Percentiles rank a stretch among this genome's conserved stretches.
Conservation (phyloP, 2,113 vertebrate genomes). For the Nyctereutes procyonoides region DNA sequence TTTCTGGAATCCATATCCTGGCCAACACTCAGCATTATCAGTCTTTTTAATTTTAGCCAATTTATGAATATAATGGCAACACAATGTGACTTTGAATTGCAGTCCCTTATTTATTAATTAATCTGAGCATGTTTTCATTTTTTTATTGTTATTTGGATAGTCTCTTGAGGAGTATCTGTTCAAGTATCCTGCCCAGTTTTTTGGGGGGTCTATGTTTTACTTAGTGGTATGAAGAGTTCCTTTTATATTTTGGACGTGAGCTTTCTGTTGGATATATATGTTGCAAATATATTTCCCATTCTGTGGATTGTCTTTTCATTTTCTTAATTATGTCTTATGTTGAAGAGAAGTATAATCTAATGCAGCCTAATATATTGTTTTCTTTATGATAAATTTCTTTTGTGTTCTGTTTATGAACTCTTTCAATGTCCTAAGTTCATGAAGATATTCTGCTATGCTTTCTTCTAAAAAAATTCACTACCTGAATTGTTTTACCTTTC, state of each 20-base stretch:
- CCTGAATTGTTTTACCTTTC: not conserved
- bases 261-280: not conserved
- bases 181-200: not conserved
- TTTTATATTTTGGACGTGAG: not conserved
- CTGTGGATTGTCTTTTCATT: not conserved
- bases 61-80: not conserved
- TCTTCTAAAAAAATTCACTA: not conserved
- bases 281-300: not conserved
- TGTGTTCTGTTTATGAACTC: not conserved
- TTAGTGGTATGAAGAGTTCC: not conserved
- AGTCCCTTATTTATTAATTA: not conserved
- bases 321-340: not conserved
- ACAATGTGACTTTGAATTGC: not conserved
- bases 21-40: not conserved
- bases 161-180: not conserved
- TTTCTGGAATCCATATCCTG: not conserved
- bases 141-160: not conserved
- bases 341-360: not conserved
- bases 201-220: not conserved
- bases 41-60: not conserved
- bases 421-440: not conserved
- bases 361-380: not conserved
- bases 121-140: not conserved
- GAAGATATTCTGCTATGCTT: not conserved
- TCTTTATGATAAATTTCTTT: not conserved